Evolutionary conservation across 2,113 vertebrate species (phyloP), one percentile per base, ranked within the genome.

Genomic region (Hiodon alosoides): DNA sequence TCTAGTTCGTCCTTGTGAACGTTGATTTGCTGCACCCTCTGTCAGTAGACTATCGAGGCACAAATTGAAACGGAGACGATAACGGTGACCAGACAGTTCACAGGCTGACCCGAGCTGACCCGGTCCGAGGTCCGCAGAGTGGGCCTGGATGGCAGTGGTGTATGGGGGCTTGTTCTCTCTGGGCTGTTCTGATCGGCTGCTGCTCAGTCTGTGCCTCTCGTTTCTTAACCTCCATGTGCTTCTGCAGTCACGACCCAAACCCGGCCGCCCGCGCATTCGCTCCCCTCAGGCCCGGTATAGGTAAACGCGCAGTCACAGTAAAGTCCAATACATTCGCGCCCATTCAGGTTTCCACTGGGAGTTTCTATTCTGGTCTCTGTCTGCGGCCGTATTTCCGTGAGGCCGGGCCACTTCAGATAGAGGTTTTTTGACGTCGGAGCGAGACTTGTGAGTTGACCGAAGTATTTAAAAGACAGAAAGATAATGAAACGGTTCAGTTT

Each of bases 201-300:
- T 58, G 53, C 16, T 67, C 75, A 66, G 31, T 71, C 52, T 66
- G 62, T 59, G 48, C 51, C 16, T 14, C 10, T 69, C 52, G 52
- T 68, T 72, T n/a, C 8, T 13, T 64, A 57, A 52, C 17, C 31
- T n/a, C 47, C 17, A 7, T 62, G 31, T 47, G 51, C 4, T n/a
- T 55, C 51, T 17, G 7, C n/a, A 48, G 7, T 7, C 5, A 14
- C 10, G 54, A 55, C 58, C 31, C 31, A 31, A 31, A 31, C 31
- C 31, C 9, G 47, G 59, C 52, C 7, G 4, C 16, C 47, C 54
- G 48, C 54, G 55, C 57, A 51, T 4, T 71, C 31, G 31, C 31
- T 31, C 31, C 31, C 31, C 31, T 31, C 31, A 31, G 31, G 31
- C 31, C 31, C 31, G 31, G 31, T 31, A 31, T 31, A 31, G 31